Base-by-base conservation (phyloP, 1,140 invertebrate genomes). In the Penaeus chinensis region DNA sequence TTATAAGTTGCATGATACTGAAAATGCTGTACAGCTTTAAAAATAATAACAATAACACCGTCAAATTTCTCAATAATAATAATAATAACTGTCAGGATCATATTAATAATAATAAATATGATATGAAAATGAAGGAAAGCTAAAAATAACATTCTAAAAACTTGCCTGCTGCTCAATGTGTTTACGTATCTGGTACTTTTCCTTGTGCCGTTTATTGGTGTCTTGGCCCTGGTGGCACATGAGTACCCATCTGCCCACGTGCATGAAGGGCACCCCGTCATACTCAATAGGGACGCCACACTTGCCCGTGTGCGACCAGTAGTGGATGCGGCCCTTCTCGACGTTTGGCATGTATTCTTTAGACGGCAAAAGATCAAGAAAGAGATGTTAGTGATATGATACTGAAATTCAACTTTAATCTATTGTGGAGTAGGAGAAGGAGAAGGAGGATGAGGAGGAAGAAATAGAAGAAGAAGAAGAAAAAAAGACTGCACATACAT, bases 231-330 rank as follows among this genome's bases (percentile, higher is more conserved):
- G 89, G 54, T 89, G 89, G 63, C 89, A 89, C 81, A 86, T 87
- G 66, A 89, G 84, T 11, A 87, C 85, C 89, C 89, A 89, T 8
- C 89, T 85, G 10, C 89, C 89, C 32, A 89, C 86, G 61, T 89
- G 89, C 71, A 89, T 89, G 82, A 89, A 89, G 20, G 89, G 89
- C 27, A 89, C 89, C 0, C 89, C 89, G 79, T 89, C 89, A 74
- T 87, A 89, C 47, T 86, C 83, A 22, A 89, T 89, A 37, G 89
- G 89, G 54, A 89, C 86, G 32, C 89, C 89, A 61, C 81, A 89
- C 32, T 89, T 89, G 60, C 89, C 89, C 20, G 85, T 89, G 76
- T 87, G 82, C 10, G 89, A 89, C 85, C 86, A 86, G 60, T 87
- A 89, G 76, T 89, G 86, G 11, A 89, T 87, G 32, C 89, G 85